phyloP scores from a whole-genome alignment of 2,113 vertebrate genomes.

The Rhagologus leucostigma region DNA sequence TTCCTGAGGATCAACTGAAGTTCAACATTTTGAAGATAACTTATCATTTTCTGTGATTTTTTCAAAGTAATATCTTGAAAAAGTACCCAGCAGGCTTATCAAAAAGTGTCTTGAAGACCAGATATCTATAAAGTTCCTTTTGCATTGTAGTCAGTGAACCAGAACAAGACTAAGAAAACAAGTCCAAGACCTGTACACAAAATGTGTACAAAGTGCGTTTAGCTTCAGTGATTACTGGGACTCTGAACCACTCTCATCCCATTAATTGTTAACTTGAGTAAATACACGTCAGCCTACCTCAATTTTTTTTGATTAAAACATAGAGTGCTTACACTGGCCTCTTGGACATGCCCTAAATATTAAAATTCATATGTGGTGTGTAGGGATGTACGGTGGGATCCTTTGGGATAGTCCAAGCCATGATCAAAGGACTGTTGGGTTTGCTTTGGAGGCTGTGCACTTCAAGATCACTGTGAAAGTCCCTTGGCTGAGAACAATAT shows the following conservation, averaged over 20 bases:
- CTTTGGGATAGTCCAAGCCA: background rate
- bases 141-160: conserved; percentile 11
- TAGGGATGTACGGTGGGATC: background rate
- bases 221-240: conserved; percentile 40
- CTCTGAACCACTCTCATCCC: conserved; percentile 28
- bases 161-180: background rate
- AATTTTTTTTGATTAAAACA: background rate
- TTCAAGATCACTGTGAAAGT: background rate
- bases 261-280: conserved; percentile 68
- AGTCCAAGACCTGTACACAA: background rate
- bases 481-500: background rate
- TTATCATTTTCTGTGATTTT: background rate
- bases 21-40: conserved; percentile 6
- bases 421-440: background rate
- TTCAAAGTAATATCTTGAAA: background rate
- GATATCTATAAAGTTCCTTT: background rate
- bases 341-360: background rate
- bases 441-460: background rate
- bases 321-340: background rate
- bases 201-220: background rate
- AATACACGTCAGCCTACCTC: background rate
- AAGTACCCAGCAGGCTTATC: background rate
- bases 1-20: background rate
- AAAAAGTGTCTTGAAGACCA: background rate
- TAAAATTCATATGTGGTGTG: background rate